Percentiles rank a stretch among this genome's conserved stretches.
These are phyloP conservation scores for Etheostoma perlongum DNA, from an alignment of 2,797 vertebrate genomes.

Conservation along the genomic window DNA sequence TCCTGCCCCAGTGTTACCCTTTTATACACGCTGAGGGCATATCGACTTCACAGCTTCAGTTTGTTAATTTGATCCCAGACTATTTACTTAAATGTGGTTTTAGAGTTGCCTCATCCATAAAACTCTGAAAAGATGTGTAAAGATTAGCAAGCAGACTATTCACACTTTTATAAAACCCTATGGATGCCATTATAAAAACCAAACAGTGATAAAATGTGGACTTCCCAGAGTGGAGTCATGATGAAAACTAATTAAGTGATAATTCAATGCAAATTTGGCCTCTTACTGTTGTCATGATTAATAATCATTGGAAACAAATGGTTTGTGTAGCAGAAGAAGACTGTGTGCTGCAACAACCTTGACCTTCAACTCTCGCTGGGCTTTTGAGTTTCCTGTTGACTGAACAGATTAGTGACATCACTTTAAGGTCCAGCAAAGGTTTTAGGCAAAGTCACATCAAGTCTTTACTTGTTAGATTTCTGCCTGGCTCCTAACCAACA, in stretches of 20 bases:
- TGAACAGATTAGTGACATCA: slow-evolving; percentile 57
- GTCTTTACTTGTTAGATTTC: slow-evolving; percentile 41
- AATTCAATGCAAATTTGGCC: slow-evolving; percentile 47
- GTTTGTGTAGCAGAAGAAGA: slow-evolving; percentile 20
- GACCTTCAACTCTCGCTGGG: slow-evolving; percentile 58
- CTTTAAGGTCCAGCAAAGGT: slow-evolving; percentile 32
- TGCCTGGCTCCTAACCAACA: slow-evolving; percentile 17
- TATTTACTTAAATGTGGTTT: slow-evolving; percentile 24
- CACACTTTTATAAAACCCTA: slow-evolving; percentile 22
- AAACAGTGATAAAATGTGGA: slow-evolving; percentile 28
- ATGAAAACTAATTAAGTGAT: slow-evolving; percentile 41
- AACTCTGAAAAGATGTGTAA: background rate
- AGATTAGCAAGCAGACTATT: background rate
- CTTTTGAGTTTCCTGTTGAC: slow-evolving; percentile 42
- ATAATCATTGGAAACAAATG: slow-evolving; percentile 39
- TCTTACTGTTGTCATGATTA: slow-evolving; percentile 42
- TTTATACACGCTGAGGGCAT: slow-evolving; percentile 7
- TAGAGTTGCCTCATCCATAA: background rate
- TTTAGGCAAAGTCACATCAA: slow-evolving; percentile 29
- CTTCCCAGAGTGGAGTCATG: slow-evolving; percentile 23
- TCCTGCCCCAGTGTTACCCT: background rate
- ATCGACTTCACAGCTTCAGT: slow-evolving; percentile 16
- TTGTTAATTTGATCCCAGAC: slow-evolving; percentile 27
- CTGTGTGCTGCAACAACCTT: slow-evolving; percentile 34
- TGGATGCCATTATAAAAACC: slow-evolving; percentile 25